phyloP scores from a whole-genome alignment of 2,888 invertebrate species.

The Adela reaumurella region DNA sequence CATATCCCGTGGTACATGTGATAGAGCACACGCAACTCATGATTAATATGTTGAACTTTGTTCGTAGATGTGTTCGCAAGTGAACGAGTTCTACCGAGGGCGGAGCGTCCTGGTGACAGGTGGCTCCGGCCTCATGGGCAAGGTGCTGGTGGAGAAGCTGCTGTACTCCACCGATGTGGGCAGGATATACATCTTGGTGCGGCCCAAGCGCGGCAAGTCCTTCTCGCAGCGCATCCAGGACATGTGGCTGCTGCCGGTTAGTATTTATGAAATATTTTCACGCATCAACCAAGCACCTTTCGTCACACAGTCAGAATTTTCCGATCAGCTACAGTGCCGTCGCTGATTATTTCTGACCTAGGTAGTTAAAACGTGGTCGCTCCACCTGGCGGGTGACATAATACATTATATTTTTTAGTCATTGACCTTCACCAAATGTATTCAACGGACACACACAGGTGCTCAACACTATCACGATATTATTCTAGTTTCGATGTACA shows the following conservation, averaged over 20 bases:
- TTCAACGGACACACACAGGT: too few relatives aligned
- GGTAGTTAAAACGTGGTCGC: too few relatives aligned
- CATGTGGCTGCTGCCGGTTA: slow-evolving; percentile 60
- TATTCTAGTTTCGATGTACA: too few relatives aligned
- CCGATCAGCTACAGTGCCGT: slow-evolving; percentile 1
- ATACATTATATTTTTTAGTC: too few relatives aligned
- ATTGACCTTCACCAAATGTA: too few relatives aligned
- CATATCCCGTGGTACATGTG: too few relatives aligned
- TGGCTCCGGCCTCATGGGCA: slow-evolving; percentile 64
- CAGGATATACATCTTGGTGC: slow-evolving; percentile 57
- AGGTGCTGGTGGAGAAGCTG: slow-evolving; percentile 61
- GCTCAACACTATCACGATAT: too few relatives aligned
- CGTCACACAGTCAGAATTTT: too few relatives aligned
- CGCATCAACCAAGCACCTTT: too few relatives aligned
- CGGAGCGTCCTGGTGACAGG: slow-evolving; percentile 59
- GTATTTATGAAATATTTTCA: slow-evolving; percentile 11
- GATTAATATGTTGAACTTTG: too few relatives aligned
- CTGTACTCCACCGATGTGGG: slow-evolving; percentile 59
- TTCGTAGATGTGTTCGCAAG: slow-evolving; percentile 7
- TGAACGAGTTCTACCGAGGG: slow-evolving; percentile 58
- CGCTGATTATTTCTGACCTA: neutral
- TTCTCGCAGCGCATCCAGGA: slow-evolving; percentile 57
- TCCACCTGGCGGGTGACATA: too few relatives aligned
- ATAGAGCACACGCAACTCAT: too few relatives aligned
- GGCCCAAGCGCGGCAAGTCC: slow-evolving; percentile 61